Percentiles rank a stretch among this genome's conserved stretches.
phyloP scores from a whole-genome alignment of 1,140 invertebrate species.

The Trichonephila clavipes region DNA sequence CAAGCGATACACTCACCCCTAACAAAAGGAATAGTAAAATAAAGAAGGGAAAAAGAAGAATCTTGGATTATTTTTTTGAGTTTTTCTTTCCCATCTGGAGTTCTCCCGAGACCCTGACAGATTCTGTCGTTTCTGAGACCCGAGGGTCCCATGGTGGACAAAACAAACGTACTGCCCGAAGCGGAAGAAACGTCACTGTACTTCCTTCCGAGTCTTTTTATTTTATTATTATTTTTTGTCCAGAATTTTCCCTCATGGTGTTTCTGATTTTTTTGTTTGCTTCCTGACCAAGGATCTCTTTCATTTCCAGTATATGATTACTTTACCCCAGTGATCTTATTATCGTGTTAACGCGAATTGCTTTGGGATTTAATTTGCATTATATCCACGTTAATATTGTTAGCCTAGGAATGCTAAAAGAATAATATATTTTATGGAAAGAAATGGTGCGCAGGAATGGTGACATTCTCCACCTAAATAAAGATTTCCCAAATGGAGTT shows the following conservation, averaged over 20 bases:
- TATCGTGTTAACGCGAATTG: constrained; percentile 39
- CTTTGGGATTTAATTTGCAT: constrained; percentile 31
- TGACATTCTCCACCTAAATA: background rate
- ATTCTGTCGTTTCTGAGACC: constrained; percentile 48
- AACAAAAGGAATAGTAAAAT: background rate
- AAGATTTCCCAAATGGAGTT: background rate
- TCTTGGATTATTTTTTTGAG: background rate
- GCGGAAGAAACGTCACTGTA: constrained; percentile 45
- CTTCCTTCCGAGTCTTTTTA: constrained; percentile 22
- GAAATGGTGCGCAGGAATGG: background rate
- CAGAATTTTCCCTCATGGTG: background rate
- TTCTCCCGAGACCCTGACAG: constrained; percentile 42
- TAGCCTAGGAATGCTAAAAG: background rate
- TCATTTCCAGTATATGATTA: constrained; percentile 4
- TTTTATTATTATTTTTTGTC: background rate
- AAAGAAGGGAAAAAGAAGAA: background rate
- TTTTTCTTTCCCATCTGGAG: constrained; percentile 21
- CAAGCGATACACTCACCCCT: constrained; percentile 3
- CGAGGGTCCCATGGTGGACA: constrained; percentile 17
- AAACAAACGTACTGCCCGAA: constrained; percentile 55
- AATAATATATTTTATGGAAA: background rate
- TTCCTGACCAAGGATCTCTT: constrained; percentile 42
- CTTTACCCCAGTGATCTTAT: constrained; percentile 27
- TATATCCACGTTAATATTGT: constrained; percentile 22
- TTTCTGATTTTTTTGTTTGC: background rate